Conservation (phyloP, 64 coral and sea anemone species). For the Pachyseris speciosa region DNA sequence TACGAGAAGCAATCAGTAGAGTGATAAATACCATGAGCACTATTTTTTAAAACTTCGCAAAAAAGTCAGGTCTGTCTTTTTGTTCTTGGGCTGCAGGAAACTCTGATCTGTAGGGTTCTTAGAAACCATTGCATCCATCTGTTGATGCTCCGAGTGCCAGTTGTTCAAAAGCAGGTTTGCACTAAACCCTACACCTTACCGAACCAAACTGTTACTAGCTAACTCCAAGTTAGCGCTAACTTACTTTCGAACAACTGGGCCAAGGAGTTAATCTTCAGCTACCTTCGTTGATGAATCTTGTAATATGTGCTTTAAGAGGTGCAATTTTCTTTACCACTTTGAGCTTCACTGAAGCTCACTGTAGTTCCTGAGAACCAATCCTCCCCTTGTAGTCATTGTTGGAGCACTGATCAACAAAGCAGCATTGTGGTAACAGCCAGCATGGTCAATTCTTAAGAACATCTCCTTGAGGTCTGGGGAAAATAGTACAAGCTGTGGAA, state of each 20-base stretch:
- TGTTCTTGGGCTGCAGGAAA: not conserved
- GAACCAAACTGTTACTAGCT: no score
- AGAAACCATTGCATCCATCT: no score
- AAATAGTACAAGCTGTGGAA: not conserved
- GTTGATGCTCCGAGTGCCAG: no score
- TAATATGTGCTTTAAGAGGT: constrained; percentile 4
- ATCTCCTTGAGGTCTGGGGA: constrained; percentile 6
- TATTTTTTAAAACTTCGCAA: not conserved
- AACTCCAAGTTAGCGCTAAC: not conserved
- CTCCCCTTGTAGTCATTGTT: not conserved
- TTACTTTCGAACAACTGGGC: not conserved
- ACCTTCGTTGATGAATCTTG: constrained; percentile 22
- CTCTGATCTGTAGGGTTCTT: no score
- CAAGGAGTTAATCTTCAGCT: not conserved
- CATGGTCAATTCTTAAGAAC: not conserved
- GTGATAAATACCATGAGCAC: not conserved
- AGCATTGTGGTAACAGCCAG: constrained; percentile 6
- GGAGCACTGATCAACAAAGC: constrained; percentile 6
- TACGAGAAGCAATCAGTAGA: not conserved
- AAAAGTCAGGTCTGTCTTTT: not conserved
- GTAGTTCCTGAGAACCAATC: constrained; percentile 4
- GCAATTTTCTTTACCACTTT: constrained; percentile 37
- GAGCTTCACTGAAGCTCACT: constrained; percentile 45
- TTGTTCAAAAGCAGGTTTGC: no score
- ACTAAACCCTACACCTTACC: not conserved